Conservation (phyloP, 2,797 vertebrate genomes). For the Argya squamiceps region DNA sequence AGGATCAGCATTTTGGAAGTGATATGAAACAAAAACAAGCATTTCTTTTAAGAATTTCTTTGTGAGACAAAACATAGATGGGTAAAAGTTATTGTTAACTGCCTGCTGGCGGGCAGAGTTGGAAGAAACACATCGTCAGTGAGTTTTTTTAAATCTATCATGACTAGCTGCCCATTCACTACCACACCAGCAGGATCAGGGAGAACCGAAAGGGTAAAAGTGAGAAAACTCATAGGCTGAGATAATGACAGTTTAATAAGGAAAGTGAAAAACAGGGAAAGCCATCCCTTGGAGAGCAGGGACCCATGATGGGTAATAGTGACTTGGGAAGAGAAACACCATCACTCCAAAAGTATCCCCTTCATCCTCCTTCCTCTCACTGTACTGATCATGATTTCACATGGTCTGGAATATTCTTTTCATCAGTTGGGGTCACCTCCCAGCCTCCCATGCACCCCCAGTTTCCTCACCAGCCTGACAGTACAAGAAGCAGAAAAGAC, state of each 20-base stretch:
- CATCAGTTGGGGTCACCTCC: neutral
- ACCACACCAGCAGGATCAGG: neutral
- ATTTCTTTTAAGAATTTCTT: neutral
- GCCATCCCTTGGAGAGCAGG: neutral
- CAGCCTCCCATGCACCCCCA: neutral
- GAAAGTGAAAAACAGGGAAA: neutral
- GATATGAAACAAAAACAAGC: neutral
- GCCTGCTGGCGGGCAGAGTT: neutral
- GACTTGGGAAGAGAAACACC: neutral
- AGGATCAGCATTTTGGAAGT: neutral
- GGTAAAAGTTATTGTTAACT: neutral
- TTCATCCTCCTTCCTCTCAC: neutral
- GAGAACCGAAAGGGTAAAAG: neutral
- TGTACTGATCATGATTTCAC: neutral
- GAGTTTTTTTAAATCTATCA: neutral
- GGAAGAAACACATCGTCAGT: neutral
- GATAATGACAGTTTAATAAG: neutral
- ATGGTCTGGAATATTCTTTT: neutral
- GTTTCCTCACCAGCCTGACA: neutral
- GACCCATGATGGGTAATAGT: neutral
- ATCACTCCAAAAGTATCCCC: neutral
- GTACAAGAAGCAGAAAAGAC: neutral
- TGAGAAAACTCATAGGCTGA: neutral
- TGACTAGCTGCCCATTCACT: neutral
- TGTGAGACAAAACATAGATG: neutral